phyloP scores from a whole-genome alignment of 2,888 invertebrate genomes.

The Lochmaea capreae region DNA sequence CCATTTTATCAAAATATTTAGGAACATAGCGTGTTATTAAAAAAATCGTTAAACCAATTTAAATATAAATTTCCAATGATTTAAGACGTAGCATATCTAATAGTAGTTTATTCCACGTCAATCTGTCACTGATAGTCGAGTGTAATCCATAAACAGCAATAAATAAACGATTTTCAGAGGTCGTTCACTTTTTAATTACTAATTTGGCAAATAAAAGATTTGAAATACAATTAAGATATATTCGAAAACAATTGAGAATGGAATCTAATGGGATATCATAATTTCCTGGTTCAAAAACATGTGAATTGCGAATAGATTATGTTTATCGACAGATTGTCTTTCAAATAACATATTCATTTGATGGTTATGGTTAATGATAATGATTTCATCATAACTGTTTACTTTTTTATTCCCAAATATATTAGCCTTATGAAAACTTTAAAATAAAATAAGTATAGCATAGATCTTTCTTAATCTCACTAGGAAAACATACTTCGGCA shows the following conservation, averaged over 20 bases:
- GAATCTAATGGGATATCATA: background rate
- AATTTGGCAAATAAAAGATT: slow-evolving; percentile 4
- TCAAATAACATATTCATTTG: no score
- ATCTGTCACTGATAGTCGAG: background rate
- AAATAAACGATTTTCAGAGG: background rate
- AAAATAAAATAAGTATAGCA: no score
- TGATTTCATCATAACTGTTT: no score
- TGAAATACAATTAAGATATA: background rate
- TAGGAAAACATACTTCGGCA: no score
- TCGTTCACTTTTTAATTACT: background rate
- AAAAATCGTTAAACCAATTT: background rate
- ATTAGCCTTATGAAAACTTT: no score
- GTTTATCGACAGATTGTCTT: background rate
- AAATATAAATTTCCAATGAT: background rate
- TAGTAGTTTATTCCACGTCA: background rate
- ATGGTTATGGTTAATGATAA: no score
- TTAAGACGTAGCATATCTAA: background rate
- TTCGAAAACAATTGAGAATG: background rate
- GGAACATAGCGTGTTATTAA: no score
- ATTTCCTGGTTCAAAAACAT: slow-evolving; percentile 5
- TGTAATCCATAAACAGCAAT: background rate
- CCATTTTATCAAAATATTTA: no score
- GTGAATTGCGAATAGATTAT: slow-evolving; percentile 1
- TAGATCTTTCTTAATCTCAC: no score
- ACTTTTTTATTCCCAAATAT: no score